Evolutionary conservation across 2,113 vertebrate species (phyloP).

Genomic region (Hylia prasina): DNA sequence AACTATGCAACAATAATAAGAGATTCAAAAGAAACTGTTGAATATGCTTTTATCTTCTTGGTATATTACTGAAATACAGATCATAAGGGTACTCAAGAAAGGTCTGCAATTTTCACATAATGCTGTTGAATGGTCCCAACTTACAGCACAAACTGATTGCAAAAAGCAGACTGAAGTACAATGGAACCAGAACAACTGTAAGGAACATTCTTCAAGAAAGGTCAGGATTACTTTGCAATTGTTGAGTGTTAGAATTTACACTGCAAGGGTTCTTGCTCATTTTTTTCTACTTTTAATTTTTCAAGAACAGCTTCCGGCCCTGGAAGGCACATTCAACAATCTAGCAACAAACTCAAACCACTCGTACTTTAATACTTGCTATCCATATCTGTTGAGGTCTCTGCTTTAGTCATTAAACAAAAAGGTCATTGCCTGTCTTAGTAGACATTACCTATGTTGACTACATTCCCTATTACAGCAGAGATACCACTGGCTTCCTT

Average conservation of each 20-base stretch:
- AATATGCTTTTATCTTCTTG: not conserved
- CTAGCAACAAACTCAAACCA: not conserved
- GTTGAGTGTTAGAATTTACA: not conserved
- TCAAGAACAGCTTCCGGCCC: not conserved
- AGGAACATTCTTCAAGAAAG: not conserved
- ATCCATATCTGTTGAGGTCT: not conserved
- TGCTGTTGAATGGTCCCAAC: fast-evolving
- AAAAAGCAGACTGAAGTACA: not conserved
- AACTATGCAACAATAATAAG: not conserved
- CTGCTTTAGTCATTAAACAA: not conserved
- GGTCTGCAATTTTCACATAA: not conserved
- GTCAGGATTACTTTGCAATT: not conserved
- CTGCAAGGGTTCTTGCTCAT: not conserved
- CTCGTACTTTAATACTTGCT: not conserved
- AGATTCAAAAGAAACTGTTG: not conserved
- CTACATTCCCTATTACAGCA: not conserved
- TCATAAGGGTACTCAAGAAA: not conserved
- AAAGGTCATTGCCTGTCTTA: not conserved
- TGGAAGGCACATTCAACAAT: not conserved
- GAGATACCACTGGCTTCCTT: not conserved
- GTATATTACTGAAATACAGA: not conserved
- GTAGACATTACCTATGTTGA: not conserved
- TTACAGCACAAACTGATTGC: not conserved
- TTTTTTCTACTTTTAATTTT: not conserved
- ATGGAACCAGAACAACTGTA: not conserved